Base-by-base conservation (phyloP, 2,113 vertebrate species). In the Chlorodrepanis virens region DNA sequence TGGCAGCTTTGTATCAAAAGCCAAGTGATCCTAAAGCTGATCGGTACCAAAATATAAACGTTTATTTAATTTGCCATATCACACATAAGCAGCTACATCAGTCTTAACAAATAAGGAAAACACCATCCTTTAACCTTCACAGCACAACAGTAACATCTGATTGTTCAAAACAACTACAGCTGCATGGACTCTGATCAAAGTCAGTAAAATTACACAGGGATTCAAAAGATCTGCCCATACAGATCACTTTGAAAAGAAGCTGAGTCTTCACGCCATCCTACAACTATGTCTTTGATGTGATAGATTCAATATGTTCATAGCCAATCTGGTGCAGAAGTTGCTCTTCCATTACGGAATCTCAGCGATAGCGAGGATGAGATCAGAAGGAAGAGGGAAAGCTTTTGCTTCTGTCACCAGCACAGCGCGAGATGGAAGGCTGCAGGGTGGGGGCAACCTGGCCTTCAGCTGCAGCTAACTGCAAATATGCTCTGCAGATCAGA, bases 251-350 rank as follows among this genome's bases (percentile, higher is more conserved):
- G 86, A 90, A 91, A 85, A 83, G 87, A 65, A 96, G 71, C 59
- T 4, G 87, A 86, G 59, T 20, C 79, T 95, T 94, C 92, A 89
- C n/a, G 16, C 96, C 92, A 93, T 78, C 80, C 91, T 85, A 84
- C 90, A 88, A 56, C 70, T 92, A 95, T 79, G 93, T 93, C 83
- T 96, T 94, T 93, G 94, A 93, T 96, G 90, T 93, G 92, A 97
- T 80, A 64, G 76, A 60, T 94, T 83, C 92, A 95, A 52, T 90
- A 96, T 70, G 87, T 67, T 94, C 75, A 22, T 24, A 60, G 64
- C 27, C 90, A 93, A 88, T 86, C 68, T 89, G 75, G 45, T 78
- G 90, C 85, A 93, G 74, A 78, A 95, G 74, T 50, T 69, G 61
- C n/a, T 88, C 75, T 93, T 83, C 90, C 88, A 68, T 70, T 59